These are phyloP conservation scores for Nesogale talazaci DNA, from an alignment of 2,113 vertebrate species.

Conservation along the genomic window DNA sequence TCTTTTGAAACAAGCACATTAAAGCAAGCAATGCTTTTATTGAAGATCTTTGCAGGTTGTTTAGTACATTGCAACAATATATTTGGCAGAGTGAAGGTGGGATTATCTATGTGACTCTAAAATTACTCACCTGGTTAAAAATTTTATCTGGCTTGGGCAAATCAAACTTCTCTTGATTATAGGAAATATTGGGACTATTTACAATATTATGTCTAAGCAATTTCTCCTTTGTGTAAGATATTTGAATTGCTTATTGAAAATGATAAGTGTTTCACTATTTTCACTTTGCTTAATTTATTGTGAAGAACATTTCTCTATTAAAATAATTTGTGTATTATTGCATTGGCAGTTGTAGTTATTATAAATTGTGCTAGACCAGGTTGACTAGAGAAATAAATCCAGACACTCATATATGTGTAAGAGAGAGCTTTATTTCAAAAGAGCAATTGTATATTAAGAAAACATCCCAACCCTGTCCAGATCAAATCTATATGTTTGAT, in stretches of 20 bases:
- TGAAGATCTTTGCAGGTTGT: neutral
- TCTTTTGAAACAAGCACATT: neutral
- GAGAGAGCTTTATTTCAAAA: no score
- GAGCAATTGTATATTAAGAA: no score
- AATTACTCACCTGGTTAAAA: neutral
- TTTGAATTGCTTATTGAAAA: neutral
- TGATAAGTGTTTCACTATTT: neutral
- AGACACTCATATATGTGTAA: no score
- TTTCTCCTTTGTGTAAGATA: neutral
- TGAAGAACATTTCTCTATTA: neutral
- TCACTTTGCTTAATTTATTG: neutral
- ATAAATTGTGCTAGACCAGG: neutral
- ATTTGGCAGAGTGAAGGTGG: neutral
- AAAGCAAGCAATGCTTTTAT: neutral
- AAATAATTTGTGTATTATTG: neutral
- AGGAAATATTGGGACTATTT: neutral
- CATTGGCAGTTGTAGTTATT: neutral
- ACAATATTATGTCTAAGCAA: neutral
- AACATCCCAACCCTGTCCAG: no score
- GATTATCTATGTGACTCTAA: neutral
- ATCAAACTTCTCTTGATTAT: neutral
- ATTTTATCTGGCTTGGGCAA: slow-evolving; percentile 3
- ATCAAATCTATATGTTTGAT: no score
- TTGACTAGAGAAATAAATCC: no score
- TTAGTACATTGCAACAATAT: neutral